Conservation (phyloP, 2,888 invertebrate genomes). For the Pachycephus smyrnensis region DNA sequence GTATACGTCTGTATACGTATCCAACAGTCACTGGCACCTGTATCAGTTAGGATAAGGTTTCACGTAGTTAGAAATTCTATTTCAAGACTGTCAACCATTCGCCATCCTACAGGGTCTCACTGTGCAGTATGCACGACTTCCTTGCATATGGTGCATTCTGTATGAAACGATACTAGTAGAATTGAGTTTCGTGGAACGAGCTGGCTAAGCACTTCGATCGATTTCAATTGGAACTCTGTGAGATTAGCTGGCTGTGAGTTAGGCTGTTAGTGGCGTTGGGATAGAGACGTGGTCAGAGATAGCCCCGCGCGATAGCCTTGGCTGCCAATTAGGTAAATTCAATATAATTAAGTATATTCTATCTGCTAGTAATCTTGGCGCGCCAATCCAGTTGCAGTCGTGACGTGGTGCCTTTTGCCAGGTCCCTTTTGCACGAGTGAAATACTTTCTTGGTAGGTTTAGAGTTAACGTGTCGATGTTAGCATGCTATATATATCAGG, state of each 20-base stretch:
- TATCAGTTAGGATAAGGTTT: neutral
- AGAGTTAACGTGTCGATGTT: neutral
- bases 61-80: neutral
- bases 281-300: conserved; percentile 43
- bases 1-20: neutral
- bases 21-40: neutral
- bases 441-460: neutral
- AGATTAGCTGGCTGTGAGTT: conserved; percentile 21
- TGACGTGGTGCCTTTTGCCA: conserved; percentile 9
- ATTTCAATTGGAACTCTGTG: conserved; percentile 44
- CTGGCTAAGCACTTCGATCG: conserved; percentile 6
- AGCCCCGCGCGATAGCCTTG: conserved; percentile 36
- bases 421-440: neutral
- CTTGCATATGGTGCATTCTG: neutral
- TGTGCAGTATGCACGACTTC: neutral
- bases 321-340: conserved; percentile 52
- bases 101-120: neutral
- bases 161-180: neutral
- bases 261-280: conserved; percentile 18
- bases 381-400: conserved; percentile 23
- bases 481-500: neutral
- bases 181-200: neutral
- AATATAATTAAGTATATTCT: conserved; percentile 55
- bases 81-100: neutral
- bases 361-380: conserved; percentile 28